Percentiles rank a stretch among this genome's conserved stretches.
These are phyloP conservation scores for Percopsis transmontana DNA, from an alignment of 2,113 vertebrate genomes.

Conservation along the genomic window DNA sequence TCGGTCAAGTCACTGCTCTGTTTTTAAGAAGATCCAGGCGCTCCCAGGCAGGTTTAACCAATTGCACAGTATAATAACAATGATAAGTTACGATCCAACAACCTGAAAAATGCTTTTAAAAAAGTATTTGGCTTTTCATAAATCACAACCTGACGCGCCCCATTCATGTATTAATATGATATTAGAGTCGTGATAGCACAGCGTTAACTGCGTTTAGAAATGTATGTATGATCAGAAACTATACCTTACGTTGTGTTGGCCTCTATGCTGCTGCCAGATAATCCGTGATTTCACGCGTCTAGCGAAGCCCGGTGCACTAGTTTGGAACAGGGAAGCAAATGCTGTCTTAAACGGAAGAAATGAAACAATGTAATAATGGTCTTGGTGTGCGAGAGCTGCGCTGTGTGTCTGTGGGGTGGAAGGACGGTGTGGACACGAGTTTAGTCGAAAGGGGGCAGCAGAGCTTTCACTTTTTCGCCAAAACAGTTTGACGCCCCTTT, in stretches of 20 bases:
- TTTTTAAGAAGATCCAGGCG: slow-evolving; percentile 9
- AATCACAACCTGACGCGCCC: slow-evolving; percentile 1
- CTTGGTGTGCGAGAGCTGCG: background rate
- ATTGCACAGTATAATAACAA: background rate
- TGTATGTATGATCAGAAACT: background rate
- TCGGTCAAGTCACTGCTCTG: slow-evolving; percentile 26
- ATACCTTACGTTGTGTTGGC: slow-evolving; percentile 35
- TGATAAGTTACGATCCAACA: background rate
- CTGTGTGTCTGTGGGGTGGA: background rate
- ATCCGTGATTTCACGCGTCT: slow-evolving; percentile 28
- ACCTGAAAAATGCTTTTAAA: background rate
- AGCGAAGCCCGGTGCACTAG: slow-evolving; percentile 23
- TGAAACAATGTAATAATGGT: background rate
- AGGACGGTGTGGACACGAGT: background rate
- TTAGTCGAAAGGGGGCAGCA: background rate
- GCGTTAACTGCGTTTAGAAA: background rate
- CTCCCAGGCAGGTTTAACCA: slow-evolving; percentile 40
- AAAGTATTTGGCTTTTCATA: background rate
- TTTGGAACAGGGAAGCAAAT: slow-evolving; percentile 49
- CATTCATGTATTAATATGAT: background rate
- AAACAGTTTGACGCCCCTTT: too few species aligned
- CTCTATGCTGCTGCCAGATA: slow-evolving; percentile 6
- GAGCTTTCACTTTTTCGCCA: background rate
- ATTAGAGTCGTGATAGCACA: slow-evolving; percentile 2
- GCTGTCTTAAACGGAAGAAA: slow-evolving; percentile 33